phyloP scores from a whole-genome alignment of 2,113 vertebrate species.

The Danio rerio region DNA sequence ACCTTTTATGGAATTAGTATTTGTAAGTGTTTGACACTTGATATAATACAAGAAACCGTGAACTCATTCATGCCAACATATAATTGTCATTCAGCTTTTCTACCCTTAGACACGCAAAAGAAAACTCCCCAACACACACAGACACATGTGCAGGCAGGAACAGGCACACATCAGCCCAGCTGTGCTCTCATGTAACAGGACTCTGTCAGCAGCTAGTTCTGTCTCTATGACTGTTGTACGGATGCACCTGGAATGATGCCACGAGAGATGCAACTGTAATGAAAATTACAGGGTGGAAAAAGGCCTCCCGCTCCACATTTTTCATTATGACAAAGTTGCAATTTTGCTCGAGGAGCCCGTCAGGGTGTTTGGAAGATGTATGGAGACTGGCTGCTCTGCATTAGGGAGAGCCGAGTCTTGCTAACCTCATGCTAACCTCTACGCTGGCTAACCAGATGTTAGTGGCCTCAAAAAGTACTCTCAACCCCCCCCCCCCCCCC shows the following conservation, averaged over 20 bases:
- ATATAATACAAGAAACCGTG: background rate
- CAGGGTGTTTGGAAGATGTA: slow-evolving; percentile 22
- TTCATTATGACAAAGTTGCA: slow-evolving; percentile 46
- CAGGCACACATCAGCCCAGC: slow-evolving; percentile 52
- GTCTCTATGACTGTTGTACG: slow-evolving; percentile 19
- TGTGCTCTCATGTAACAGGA: slow-evolving; percentile 36
- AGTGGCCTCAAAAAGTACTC: slow-evolving; percentile 39
- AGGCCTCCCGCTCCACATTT: slow-evolving; percentile 36
- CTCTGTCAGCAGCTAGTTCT: slow-evolving; percentile 46
- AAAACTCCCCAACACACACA: slow-evolving; percentile 40
- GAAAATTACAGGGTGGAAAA: slow-evolving; percentile 55
- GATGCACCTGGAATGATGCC: slow-evolving; percentile 55
- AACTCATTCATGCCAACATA: slow-evolving; percentile 44
- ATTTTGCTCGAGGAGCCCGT: slow-evolving; percentile 42
- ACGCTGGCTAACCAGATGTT: slow-evolving; percentile 61
- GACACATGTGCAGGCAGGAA: slow-evolving; percentile 39
- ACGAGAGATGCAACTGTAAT: slow-evolving; percentile 44
- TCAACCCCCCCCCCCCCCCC: background rate
- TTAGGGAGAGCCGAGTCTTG: slow-evolving; percentile 35
- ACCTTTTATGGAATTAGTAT: too few relatives aligned
- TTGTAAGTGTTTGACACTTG: slow-evolving; percentile 4
- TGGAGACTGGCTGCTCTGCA: slow-evolving; percentile 25
- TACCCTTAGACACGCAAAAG: slow-evolving; percentile 27
- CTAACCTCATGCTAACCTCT: slow-evolving; percentile 58
- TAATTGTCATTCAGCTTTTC: slow-evolving; percentile 29